These are phyloP conservation scores for Xenopus laevis DNA, from an alignment of 2,113 vertebrate genomes.

Conservation along the genomic window DNA sequence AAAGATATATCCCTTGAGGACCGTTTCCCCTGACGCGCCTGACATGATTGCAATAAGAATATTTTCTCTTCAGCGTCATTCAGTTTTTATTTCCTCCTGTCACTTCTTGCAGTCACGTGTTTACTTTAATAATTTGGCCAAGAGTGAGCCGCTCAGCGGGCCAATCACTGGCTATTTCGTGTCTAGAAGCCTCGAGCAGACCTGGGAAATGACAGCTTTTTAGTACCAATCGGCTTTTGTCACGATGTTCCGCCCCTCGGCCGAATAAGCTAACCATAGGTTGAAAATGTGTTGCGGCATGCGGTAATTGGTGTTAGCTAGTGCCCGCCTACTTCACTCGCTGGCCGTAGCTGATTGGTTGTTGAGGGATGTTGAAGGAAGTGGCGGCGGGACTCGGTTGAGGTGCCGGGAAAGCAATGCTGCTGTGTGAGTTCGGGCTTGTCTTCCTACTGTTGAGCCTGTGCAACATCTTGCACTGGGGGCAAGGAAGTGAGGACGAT, in stretches of 20 bases:
- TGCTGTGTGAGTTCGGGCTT: conserved; percentile 24
- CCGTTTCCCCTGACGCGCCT: too few species aligned
- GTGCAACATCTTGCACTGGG: conserved; percentile 46
- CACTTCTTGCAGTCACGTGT: too few species aligned
- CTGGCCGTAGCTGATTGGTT: neutral
- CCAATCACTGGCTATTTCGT: conserved; percentile 51
- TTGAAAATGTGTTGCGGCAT: neutral
- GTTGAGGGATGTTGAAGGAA: conserved; percentile 15
- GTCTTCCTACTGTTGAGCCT: conserved; percentile 47
- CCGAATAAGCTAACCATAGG: conserved; percentile 21
- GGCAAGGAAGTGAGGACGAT: conserved; percentile 54
- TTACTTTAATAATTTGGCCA: too few species aligned
- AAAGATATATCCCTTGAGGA: too few species aligned
- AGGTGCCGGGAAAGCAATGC: conserved; percentile 46
- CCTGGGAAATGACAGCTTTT: neutral
- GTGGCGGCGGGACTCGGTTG: conserved; percentile 36
- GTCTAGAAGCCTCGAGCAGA: conserved; percentile 42
- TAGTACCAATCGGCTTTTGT: neutral
- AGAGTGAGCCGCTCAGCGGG: neutral
- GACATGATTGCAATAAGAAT: too few species aligned
- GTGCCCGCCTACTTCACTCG: neutral
- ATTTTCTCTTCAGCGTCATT: too few species aligned
- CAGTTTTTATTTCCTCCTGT: too few species aligned
- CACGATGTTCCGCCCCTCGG: accelerated
- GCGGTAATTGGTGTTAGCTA: conserved; percentile 26